A percentile compares a stretch with the other conserved stretches of the same genome.
Evolutionary conservation across 2,113 vertebrate species (phyloP).

Genomic region (Lamprotornis superbus): DNA sequence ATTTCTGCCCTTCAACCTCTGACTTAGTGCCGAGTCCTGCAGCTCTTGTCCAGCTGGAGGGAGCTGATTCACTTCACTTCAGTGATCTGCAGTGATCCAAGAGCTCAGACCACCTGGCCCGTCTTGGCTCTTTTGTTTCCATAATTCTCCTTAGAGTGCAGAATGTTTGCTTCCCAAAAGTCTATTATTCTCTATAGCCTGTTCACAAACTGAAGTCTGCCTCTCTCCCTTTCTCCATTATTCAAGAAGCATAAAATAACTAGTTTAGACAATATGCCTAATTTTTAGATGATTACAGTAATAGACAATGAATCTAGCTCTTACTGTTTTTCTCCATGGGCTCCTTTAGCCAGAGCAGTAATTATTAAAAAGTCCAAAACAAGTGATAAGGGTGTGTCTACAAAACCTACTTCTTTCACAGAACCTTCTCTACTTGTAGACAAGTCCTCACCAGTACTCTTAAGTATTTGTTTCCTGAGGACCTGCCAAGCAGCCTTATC

Average conservation of each 20-base stretch:
- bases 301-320: background rate
- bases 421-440: background rate
- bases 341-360: background rate
- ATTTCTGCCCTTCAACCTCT: background rate
- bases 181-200: background rate
- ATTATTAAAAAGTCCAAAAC: background rate
- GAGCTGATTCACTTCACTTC: background rate
- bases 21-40: background rate
- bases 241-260: background rate
- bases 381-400: background rate
- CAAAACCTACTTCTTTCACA: background rate
- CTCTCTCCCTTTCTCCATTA: background rate
- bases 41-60: background rate
- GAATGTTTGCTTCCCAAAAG: background rate
- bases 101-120: background rate
- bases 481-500: background rate
- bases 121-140: background rate
- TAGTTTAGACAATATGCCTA: background rate
- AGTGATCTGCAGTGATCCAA: background rate
- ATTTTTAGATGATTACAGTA: background rate
- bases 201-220: background rate
- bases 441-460: background rate
- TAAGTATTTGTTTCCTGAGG: background rate
- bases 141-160: background rate
- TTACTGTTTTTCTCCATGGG: background rate